phyloP scores from a whole-genome alignment of 2,797 vertebrate genomes.

The Dendrocincla fuliginosa region DNA sequence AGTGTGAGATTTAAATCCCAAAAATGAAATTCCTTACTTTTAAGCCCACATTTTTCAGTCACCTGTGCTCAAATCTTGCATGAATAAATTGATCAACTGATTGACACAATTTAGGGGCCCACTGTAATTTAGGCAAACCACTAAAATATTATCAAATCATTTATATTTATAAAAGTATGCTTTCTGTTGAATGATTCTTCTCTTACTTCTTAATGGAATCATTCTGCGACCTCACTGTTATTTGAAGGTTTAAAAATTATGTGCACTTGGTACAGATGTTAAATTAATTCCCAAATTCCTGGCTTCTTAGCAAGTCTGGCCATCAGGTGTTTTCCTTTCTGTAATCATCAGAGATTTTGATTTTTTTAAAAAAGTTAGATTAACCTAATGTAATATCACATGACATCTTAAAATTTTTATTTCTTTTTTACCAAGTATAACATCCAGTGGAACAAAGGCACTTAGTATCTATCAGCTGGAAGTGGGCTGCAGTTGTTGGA shows the following conservation, averaged over 20 bases:
- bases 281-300: not conserved
- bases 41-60: not conserved
- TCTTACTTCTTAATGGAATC: not conserved
- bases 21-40: not conserved
- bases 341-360: not conserved
- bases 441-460: not conserved
- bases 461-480: not conserved
- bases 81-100: not conserved
- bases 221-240: not conserved
- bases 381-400: not conserved
- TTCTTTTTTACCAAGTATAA: not conserved
- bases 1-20: not conserved
- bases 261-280: not conserved
- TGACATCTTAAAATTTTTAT: not conserved
- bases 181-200: not conserved
- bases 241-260: not conserved
- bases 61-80: not conserved
- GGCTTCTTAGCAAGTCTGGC: not conserved
- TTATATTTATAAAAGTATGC: not conserved
- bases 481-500: not conserved
- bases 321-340: not conserved
- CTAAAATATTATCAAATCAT: not conserved
- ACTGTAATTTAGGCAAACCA: accelerated
- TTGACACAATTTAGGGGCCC: not conserved
- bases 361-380: not conserved